Conservation (phyloP, 2,113 vertebrate species). For the Spilogale gracilis region DNA sequence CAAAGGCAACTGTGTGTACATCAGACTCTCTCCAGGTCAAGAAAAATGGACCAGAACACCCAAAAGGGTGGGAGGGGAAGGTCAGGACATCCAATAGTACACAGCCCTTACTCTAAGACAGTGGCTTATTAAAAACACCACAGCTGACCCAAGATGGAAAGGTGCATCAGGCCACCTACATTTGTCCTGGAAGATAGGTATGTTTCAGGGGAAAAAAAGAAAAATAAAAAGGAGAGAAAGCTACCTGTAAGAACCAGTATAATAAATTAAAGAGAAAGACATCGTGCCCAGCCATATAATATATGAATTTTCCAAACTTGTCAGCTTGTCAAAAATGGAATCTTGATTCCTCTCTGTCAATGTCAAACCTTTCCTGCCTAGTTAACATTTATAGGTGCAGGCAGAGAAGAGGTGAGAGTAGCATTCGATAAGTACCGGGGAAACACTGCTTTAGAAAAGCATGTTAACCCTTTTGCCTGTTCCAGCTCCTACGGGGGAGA, state of each 20-base stretch:
- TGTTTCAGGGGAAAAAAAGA: background rate
- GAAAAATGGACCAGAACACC: background rate
- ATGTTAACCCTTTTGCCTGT: slow-evolving; percentile 8
- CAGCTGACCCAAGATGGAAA: background rate
- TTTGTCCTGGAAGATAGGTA: background rate
- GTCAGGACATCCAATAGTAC: background rate
- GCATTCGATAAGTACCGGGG: background rate
- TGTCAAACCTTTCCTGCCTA: background rate
- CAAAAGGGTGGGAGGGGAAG: background rate
- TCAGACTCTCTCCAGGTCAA: background rate
- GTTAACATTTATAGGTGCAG: background rate
- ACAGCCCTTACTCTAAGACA: background rate
- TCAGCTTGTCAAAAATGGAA: slow-evolving; percentile 50
- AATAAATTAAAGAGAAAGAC: slow-evolving; percentile 18
- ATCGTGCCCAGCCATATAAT: background rate
- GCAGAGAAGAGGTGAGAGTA: background rate
- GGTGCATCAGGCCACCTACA: background rate
- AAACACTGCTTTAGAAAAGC: slow-evolving; percentile 11
- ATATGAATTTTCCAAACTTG: slow-evolving; percentile 1
- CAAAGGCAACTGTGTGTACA: background rate
- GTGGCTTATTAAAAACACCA: background rate
- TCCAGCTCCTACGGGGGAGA: slow-evolving; percentile 4
- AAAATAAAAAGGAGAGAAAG: background rate
- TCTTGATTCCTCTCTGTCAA: slow-evolving; percentile 37
- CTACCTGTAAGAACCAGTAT: background rate